Evolutionary conservation across 2,797 vertebrate genomes (phyloP), one percentile per base, ranked within the genome.

Genomic region (Anguilla megastoma): DNA sequence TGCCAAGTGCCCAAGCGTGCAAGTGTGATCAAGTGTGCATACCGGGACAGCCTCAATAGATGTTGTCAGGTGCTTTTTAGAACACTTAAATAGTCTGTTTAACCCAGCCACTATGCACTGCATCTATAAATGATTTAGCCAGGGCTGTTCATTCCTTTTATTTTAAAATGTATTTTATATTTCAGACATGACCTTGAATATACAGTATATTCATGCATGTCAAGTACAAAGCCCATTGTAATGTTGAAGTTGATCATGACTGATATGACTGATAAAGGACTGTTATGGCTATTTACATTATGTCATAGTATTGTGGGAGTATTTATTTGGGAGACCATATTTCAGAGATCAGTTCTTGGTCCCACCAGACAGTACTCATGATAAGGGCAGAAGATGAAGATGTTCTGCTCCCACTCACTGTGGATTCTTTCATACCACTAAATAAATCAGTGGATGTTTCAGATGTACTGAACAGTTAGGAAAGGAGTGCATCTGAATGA

Each of bases 311-410:
- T 63, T 63, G 7, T 56, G 58, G 58, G 58, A 63, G 3, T 63
- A 56, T 56, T 1, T 41, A 41, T 41, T 41, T 41, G 36, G 36
- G 36, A 41, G 36, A 41, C 36, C 36, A 41, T 41, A 41, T 41
- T 41, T 41, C 36, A 41, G 36, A 41, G 36, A 41, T 41, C 36
- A 58, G 69, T 30, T 33, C 27, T 14, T 12, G 0, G n/a, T 14
- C 6, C 30, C 9, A 74, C 7, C 12, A 30, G 9, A 27, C 7
- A 74, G 30, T 74, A 74, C 9, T 10, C 9, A 27, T 30, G 8
- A 18, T 27, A 74, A 79, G 36, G 74, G 74, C 74, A 79, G 74
- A 79, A n/a, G 74, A 12, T 79, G 74, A 45, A 79, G 14, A n/a
- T 74, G 69, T 24, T 79, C 36, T 36, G 36, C 8, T 79, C 36